Evolutionary conservation across 2,797 vertebrate genomes (phyloP), one percentile per base, ranked within the genome.

Genomic region (Gymnothorax reevesii): DNA sequence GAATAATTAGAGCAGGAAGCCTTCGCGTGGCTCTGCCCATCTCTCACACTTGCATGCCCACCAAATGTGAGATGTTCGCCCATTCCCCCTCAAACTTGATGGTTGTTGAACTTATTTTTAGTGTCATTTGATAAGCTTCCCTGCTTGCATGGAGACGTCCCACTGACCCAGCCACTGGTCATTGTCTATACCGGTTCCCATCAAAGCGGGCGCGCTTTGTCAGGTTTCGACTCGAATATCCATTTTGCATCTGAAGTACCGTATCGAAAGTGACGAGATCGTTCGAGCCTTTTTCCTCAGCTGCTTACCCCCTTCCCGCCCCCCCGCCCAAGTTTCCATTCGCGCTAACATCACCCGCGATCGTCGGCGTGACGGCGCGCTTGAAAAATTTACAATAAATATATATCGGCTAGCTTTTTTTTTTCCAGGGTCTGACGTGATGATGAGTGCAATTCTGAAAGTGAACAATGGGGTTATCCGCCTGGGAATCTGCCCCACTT

Each of bases 81-180:
- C 95, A 95, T 95, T 94, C 95, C 95, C 33, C 95, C 96, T 97
- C 94, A 96, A 94, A 97, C 86, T 93, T 99, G 98, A 99, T 95
- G 98, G 96, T 98, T 96, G 97, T 90, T 98, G 98, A 97, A 98
- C 98, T 99, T 99, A 99, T 99, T 98, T 99, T 98, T 98, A 97
- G 97, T 99, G 98, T 99, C 98, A 99, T 96, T 96, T 99, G 98
- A 99, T 97, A 98, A 97, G 98, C 96, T 95, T 95, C 94, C 95
- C 96, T 94, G 97, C 96, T 94, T 94, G 87, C 97, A 95, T 96
- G 92, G 95, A 98, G 98, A 98, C 97, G 97, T 97, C 96, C 97
- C 97, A 97, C 97, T 99, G 98, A 99, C 98, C 98, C 97, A 95
- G 98, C 98, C 98, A 98, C 98, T 98, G 98, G 98, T 99, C 98